Evolutionary conservation across 92 coral and sea anemone genomes (phyloP).

Genomic region (Phenganax marumi): DNA sequence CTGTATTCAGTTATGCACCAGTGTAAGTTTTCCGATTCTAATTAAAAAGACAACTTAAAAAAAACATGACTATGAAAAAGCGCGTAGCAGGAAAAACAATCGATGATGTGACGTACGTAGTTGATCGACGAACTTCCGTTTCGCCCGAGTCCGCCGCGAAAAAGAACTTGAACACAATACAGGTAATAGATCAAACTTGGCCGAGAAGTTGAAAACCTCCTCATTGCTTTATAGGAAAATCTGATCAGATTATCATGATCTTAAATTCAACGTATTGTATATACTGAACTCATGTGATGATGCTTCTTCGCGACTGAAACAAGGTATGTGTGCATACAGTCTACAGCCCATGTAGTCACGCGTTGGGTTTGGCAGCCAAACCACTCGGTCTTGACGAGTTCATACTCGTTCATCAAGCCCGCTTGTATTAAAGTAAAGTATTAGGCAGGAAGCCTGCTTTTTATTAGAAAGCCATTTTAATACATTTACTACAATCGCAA

Average conservation of each 20-base stretch:
- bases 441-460: too few relatives aligned
- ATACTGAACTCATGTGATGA: not conserved
- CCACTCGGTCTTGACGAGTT: too few relatives aligned
- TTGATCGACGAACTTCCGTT: constrained; percentile 13
- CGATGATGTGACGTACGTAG: constrained; percentile 4
- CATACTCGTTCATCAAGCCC: too few relatives aligned
- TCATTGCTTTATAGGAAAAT: not conserved
- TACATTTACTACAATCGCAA: too few relatives aligned
- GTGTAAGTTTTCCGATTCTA: too few relatives aligned
- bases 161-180: not conserved
- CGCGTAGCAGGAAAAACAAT: not conserved
- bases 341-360: not conserved
- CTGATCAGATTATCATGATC: constrained; percentile 16
- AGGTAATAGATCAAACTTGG: not conserved
- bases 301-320: not conserved
- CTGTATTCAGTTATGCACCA: too few relatives aligned
- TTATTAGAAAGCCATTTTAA: too few relatives aligned
- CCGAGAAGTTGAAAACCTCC: not conserved
- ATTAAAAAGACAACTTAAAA: too few relatives aligned
- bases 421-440: too few relatives aligned
- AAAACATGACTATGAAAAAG: not conserved
- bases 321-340: not conserved
- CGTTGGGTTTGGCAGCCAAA: constrained; percentile 21
- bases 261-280: not conserved
- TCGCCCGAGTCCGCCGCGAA: not conserved